Percentiles rank a stretch among this genome's conserved stretches.
Conservation (phyloP, 2,888 invertebrate species). For the Colostygia pectinataria region DNA sequence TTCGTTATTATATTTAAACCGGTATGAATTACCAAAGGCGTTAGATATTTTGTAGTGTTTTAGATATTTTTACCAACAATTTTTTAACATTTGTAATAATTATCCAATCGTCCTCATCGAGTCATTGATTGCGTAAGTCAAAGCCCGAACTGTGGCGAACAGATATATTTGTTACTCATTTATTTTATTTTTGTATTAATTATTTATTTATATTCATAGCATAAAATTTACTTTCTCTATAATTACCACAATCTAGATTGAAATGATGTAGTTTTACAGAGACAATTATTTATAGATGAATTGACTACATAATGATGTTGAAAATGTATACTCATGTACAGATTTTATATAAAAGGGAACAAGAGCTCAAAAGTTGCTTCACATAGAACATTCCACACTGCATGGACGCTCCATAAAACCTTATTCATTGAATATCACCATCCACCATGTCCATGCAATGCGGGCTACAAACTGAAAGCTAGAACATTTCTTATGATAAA, state of each 20-base stretch:
- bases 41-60: conserved; percentile 74
- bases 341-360: conserved; percentile 66
- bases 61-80: conserved; percentile 63
- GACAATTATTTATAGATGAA: conserved; percentile 60
- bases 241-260: conserved; percentile 41
- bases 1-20: conserved; percentile 69
- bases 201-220: conserved; percentile 48
- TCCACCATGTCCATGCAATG: conserved; percentile 34
- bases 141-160: conserved; percentile 21
- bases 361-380: conserved; percentile 52
- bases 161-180: conserved; percentile 34
- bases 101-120: conserved; percentile 39
- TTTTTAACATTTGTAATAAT: conserved; percentile 38
- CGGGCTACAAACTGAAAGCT: conserved; percentile 30
- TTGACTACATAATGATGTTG: conserved; percentile 47
- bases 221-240: conserved; percentile 47
- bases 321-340: conserved; percentile 45
- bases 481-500: conserved; percentile 56
- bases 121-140: conserved; percentile 25
- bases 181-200: conserved; percentile 41
- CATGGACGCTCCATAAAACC: conserved; percentile 29
- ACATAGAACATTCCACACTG: conserved; percentile 34
- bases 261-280: conserved; percentile 51
- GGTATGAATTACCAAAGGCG: conserved; percentile 80
- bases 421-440: conserved; percentile 34